Evolutionary conservation across 2,888 invertebrate genomes (phyloP).

Genomic region (Antitype chi): DNA sequence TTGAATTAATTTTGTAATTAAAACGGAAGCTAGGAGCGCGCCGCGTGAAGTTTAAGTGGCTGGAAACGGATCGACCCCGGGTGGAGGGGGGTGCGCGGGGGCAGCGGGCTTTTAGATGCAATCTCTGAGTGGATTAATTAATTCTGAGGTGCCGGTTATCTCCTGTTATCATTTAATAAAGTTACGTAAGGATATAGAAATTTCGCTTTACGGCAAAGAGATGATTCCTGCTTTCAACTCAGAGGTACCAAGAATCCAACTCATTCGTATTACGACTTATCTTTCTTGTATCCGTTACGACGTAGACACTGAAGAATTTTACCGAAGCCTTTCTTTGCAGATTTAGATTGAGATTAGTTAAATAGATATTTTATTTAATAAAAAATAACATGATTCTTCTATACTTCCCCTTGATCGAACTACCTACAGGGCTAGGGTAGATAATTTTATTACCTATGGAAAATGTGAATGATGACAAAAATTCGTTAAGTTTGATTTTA

Average conservation of each 20-base stretch:
- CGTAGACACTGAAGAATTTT: neutral
- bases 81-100: slow-evolving; percentile 76
- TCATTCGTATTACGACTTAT: slow-evolving; percentile 20
- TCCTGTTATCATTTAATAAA: slow-evolving; percentile 90
- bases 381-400: neutral
- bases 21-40: slow-evolving; percentile 91
- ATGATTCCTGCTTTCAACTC: slow-evolving; percentile 65
- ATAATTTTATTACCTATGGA: neutral
- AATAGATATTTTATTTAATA: neutral
- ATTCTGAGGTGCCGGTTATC: slow-evolving; percentile 90
- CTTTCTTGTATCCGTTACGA: slow-evolving; percentile 5
- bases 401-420: neutral
- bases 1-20: slow-evolving; percentile 92
- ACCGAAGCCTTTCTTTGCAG: neutral
- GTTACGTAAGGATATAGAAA: slow-evolving; percentile 86
- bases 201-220: slow-evolving; percentile 75
- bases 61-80: slow-evolving; percentile 89
- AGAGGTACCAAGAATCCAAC: slow-evolving; percentile 14
- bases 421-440: neutral
- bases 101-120: slow-evolving; percentile 87
- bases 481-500: neutral
- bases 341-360: neutral
- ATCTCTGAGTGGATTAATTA: slow-evolving; percentile 91
- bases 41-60: slow-evolving; percentile 91
- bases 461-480: neutral